phyloP scores from a whole-genome alignment of 1,140 invertebrate genomes.

The Lordiphosa stackelbergi region DNA sequence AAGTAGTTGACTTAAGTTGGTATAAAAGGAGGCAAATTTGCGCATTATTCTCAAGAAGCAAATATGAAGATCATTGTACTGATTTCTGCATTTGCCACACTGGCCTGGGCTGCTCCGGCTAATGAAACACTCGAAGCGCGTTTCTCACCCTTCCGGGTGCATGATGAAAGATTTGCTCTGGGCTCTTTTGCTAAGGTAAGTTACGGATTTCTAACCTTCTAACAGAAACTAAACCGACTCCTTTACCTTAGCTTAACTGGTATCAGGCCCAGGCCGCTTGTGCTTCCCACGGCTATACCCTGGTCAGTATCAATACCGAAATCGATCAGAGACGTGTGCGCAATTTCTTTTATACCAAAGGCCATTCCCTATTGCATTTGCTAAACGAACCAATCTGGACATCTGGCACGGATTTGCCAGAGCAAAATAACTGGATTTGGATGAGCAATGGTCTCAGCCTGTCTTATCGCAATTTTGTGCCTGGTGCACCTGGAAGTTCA shows the following conservation, averaged over 20 bases:
- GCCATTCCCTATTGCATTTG: slow-evolving; percentile 20
- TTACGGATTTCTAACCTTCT: neutral
- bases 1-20: neutral
- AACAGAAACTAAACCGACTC: neutral
- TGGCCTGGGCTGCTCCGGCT: neutral
- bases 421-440: slow-evolving; percentile 25
- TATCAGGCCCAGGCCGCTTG: slow-evolving; percentile 35
- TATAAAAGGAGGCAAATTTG: too few species aligned
- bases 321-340: slow-evolving; percentile 21
- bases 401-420: slow-evolving; percentile 32
- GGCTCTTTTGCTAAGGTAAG: slow-evolving; percentile 35
- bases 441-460: slow-evolving; percentile 34
- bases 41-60: too few species aligned
- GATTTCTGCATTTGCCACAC: neutral
- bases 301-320: slow-evolving; percentile 32
- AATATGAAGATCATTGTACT: too few species aligned
- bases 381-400: slow-evolving; percentile 25
- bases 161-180: slow-evolving; percentile 24
- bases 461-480: slow-evolving; percentile 36
- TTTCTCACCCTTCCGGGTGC: slow-evolving; percentile 24
- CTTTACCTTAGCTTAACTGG: slow-evolving; percentile 37
- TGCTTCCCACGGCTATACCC: slow-evolving; percentile 30
- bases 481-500: slow-evolving; percentile 1
- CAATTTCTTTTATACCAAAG: slow-evolving; percentile 24
- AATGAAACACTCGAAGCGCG: neutral